Evolutionary conservation across 2,797 vertebrate genomes (phyloP), one percentile per base, ranked within the genome.

Genomic region (Hafferia zeledoni): DNA sequence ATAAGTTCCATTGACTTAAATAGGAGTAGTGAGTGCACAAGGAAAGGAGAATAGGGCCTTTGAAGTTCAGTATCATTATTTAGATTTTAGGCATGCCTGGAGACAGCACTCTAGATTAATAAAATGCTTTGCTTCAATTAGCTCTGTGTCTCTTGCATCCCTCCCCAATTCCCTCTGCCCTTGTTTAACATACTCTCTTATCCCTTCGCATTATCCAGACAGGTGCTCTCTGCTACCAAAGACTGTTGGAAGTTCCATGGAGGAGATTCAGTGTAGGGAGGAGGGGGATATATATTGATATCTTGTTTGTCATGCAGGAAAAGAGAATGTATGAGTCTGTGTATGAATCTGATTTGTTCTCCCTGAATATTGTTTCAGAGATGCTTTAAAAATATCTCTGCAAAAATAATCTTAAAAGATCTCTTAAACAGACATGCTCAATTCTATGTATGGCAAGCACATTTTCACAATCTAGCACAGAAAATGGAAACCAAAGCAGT

Each of bases 141-240:
- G 94, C 95, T 93, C 61, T 72, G 84, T 86, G 89, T 86, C 91
- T 97, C 85, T 65, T 88, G 94, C 85, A 95, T 94, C 67, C 79
- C 76, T 96, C 89, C 90, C 72, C 92, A 97, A 94, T 95, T 96
- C 95, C 96, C 96, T 96, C 95, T 96, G 69, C 93, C 96, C 95
- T 96, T 97, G 97, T 97, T 96, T 94, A 97, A 97, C 97, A 97
- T 92, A 91, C 87, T 96, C 95, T 93, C 95, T 96, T 95, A 95
- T 96, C 96, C 92, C 85, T 96, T 96, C 2, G 8, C 87, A 94
- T 96, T 96, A 96, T 91, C 94, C 91, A 96, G 81, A 90, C 95
- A 97, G 94, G 95, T 95, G 96, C 92, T 96, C 89, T 88, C 89
- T 94, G 85, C 84, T 95, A 95, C 72, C 75, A 63, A 81, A 91